Base-by-base conservation (phyloP, 2,888 invertebrate genomes). In the Perithous albicinctus region DNA sequence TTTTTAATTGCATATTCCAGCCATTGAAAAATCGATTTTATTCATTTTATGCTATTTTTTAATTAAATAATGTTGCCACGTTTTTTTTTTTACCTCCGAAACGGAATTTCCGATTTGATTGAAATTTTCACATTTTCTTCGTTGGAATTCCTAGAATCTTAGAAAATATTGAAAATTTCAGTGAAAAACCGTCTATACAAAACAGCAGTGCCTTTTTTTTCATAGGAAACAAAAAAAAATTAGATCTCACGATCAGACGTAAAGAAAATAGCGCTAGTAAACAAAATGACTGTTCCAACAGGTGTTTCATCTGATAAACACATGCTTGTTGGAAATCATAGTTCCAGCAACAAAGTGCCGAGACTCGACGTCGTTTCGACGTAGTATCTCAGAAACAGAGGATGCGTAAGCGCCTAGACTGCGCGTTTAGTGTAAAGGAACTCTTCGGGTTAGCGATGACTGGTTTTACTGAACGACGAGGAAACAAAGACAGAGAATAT, bases 401-500 rank as follows among this genome's bases (percentile, higher is more conserved):
- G 56, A 61, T 59, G 73, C 67, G 73, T 38, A 63, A 77, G 15
- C 32, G 51, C 15, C 43, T 46, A 7, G 54, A 75, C 75, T 51
- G 64, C 38, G 20, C 23, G 48, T 74, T n/a, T 69, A 20, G 29
- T 15, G 59, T 64, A 70, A 78, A 70, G 46, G 70, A 82, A 78
- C 12, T 69, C 38, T n/a, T n/a, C n/a, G n/a, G n/a, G 74, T 63
- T 78, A 6, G 56, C 59, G 78, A 82, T 78, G 82, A 82, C 78
- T 73, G 64, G 41, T 64, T 76, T 64, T 73, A 18, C 41, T 20
- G 26, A 51, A 46, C 76, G 23, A 54, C 48, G 38, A 63, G 38
- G n/a, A 63, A 12, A 41, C 12, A 64, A 10, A 54, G 51, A 41
- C 12, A 23, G n/a, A n/a, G n/a, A n/a, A n/a, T n/a, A n/a, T n/a